These are phyloP conservation scores for Leuctra nigra DNA, from an alignment of 2,888 invertebrate genomes.

Conservation along the genomic window DNA sequence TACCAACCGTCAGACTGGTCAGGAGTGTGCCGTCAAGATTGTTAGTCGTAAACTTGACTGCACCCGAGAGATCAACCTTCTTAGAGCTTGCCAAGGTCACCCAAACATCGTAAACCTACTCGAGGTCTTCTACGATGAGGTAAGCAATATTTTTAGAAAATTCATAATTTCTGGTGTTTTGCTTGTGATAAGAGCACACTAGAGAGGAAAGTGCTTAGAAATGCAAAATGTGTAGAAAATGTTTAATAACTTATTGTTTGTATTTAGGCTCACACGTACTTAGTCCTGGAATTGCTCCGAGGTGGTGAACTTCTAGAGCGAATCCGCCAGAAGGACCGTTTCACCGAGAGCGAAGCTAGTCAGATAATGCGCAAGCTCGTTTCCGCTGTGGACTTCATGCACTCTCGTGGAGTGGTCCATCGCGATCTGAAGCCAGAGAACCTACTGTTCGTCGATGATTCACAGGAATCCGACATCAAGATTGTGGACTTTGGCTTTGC, in stretches of 20 bases:
- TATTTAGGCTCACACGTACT: constrained; percentile 69
- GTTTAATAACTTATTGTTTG: constrained; percentile 9
- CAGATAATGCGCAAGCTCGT: constrained; percentile 74
- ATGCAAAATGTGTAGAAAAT: background rate
- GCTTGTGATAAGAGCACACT: too few species aligned
- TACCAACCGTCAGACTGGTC: constrained; percentile 61
- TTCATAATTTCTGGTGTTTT: constrained; percentile 1
- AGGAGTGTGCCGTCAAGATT: constrained; percentile 85
- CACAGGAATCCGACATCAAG: constrained; percentile 61
- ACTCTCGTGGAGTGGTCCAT: constrained; percentile 78
- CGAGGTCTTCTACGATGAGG: constrained; percentile 78
- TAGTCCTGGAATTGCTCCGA: constrained; percentile 76
- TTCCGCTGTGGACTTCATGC: constrained; percentile 78
- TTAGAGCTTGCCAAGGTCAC: constrained; percentile 82
- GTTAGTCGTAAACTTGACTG: constrained; percentile 59
- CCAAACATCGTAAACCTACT: constrained; percentile 77
- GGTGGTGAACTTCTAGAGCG: constrained; percentile 76
- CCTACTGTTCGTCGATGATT: constrained; percentile 55
- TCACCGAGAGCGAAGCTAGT: constrained; percentile 75
- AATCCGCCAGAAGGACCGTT: constrained; percentile 56
- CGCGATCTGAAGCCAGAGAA: constrained; percentile 93
- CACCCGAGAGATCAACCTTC: constrained; percentile 65
- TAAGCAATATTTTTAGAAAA: constrained; percentile 33
- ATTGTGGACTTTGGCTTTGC: constrained; percentile 97
- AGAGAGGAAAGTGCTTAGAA: too few species aligned